Conservation (phyloP, 2,888 invertebrate genomes). For the Steinernema carpocapsae region DNA sequence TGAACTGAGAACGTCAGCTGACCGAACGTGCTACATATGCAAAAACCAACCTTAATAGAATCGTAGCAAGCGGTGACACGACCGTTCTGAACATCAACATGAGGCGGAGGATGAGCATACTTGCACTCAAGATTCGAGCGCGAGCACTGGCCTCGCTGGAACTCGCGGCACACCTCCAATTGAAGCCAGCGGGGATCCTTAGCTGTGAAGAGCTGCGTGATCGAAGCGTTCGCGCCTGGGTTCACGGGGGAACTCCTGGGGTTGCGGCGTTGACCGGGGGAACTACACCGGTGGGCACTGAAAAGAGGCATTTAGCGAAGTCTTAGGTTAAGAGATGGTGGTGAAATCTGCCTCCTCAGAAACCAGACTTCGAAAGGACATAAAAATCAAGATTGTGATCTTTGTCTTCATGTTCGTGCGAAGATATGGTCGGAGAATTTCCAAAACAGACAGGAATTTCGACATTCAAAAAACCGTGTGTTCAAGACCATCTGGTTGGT, state of each 20-base stretch:
- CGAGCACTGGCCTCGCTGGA: constrained; percentile 98
- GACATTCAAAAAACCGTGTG: too few species aligned
- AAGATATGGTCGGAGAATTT: too few species aligned
- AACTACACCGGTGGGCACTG: constrained; percentile 5
- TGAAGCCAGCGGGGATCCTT: constrained; percentile 99
- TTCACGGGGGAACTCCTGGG: constrained; percentile 40
- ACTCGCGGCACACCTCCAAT: constrained; percentile 96
- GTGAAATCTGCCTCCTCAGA: background rate
- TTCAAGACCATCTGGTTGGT: too few species aligned
- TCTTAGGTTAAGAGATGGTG: background rate
- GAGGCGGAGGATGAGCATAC: constrained; percentile 98
- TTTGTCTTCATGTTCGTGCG: too few species aligned
- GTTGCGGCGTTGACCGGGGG: constrained; percentile 24
- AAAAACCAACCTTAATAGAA: constrained; percentile 95
- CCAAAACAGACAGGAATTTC: too few species aligned
- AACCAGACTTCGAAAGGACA: background rate
- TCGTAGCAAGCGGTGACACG: constrained; percentile 99
- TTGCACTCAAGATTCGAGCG: constrained; percentile 99
- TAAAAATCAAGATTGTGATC: background rate
- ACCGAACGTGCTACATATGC: background rate
- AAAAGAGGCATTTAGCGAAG: background rate
- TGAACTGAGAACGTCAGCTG: too few species aligned
- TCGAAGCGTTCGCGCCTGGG: constrained; percentile 18
- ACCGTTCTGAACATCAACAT: constrained; percentile 99
- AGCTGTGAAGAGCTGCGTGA: constrained; percentile 84